Evolutionary conservation across 1,140 invertebrate genomes (phyloP), one percentile per base, ranked within the genome.

Genomic region (Sesamia nonagrioides): DNA sequence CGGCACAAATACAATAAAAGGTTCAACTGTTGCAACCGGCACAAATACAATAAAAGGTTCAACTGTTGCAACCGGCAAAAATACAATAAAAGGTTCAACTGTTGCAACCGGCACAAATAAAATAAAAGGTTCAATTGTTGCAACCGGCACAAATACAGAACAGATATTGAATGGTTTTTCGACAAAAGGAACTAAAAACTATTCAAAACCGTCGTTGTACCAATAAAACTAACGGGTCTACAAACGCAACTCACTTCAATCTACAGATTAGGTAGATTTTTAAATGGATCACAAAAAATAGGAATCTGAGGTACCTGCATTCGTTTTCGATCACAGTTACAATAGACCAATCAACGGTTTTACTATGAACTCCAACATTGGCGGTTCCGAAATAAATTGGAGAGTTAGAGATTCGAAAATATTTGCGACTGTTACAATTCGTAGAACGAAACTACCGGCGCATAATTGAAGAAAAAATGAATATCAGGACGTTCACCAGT

Each of bases 351-450:
- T 18, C 52, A 54, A 21, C 52, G 18, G 52, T 21, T 54, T 21
- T 18, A 54, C 52, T 52, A 7, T 17, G 6, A 17, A 52, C 15
- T 40, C 37, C 37, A 27, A 21, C 18, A 60, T 60, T 37, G 56
- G 33, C 58, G 11, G 8, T 60, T 60, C 15, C 58, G 15, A 37
- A 60, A 37, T 37, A 60, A 60, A 60, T 60, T 60, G 58, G 58
- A 35, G 58, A 37, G 58, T 37, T n/a, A 35, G 27, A 15, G 7
- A 37, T 7, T 61, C 35, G n/a, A 61, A 61, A 61, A 61, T 61
- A 61, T 61, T 33, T 40, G 15, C 60, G 13, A 58, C 45, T n/a
- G 60, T 37, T 17, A 37, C 60, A 40, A 37, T 15, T 61, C 60
- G 27, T 27, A 11, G 33, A 37, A 13, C 60, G 33, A 61, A 61